These are phyloP conservation scores for Rhagonycha fulva DNA, from an alignment of 2,888 invertebrate genomes.

Conservation along the genomic window DNA sequence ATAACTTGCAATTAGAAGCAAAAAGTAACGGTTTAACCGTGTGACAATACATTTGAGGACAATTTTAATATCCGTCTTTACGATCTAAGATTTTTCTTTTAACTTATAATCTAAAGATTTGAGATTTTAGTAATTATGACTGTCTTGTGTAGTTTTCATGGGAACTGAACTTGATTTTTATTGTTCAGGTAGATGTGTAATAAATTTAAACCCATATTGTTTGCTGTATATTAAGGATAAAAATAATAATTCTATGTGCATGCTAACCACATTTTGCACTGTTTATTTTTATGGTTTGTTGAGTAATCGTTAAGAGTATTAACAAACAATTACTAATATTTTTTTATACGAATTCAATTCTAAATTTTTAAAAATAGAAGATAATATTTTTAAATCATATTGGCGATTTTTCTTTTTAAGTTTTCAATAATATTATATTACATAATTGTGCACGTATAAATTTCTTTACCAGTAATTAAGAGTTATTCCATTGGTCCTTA, in stretches of 20 bases:
- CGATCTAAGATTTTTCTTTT: constrained; percentile 35
- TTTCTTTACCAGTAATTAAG: constrained; percentile 14
- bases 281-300: constrained; percentile 15
- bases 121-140: constrained; percentile 16
- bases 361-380: background rate
- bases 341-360: background rate
- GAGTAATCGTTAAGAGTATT: constrained; percentile 11
- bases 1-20: constrained; percentile 22
- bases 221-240: constrained; percentile 5
- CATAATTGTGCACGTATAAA: background rate
- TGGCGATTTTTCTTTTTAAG: background rate
- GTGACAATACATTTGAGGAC: constrained; percentile 35
- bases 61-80: constrained; percentile 38
- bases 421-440: background rate
- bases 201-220: constrained; percentile 8
- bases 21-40: constrained; percentile 33
- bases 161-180: constrained; percentile 24
- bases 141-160: constrained; percentile 21
- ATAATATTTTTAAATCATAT: background rate
- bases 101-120: constrained; percentile 31
- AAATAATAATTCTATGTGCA: constrained; percentile 8
- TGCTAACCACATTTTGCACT: constrained; percentile 11
- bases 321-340: background rate
- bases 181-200: constrained; percentile 17
- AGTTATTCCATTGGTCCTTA: constrained; percentile 42